phyloP scores from a whole-genome alignment of 2,797 vertebrate genomes.

The Spinus pinus region DNA sequence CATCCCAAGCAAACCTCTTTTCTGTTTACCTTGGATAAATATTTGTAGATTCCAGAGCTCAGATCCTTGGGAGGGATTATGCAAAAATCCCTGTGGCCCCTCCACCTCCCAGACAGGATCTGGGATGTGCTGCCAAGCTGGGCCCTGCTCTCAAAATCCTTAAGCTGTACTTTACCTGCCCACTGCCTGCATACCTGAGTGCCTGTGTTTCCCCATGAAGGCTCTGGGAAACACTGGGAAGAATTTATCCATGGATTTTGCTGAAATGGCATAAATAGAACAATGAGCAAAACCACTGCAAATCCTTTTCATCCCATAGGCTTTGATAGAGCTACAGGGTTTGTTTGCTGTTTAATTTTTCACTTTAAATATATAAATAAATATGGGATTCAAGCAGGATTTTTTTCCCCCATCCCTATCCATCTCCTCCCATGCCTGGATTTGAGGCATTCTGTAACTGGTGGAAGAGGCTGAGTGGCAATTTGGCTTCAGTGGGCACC shows the following conservation, averaged over 20 bases:
- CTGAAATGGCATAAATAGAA: neutral
- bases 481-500: neutral
- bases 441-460: neutral
- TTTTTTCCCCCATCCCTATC: accelerated
- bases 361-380: neutral
- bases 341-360: conserved; percentile 25
- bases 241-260: neutral
- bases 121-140: neutral
- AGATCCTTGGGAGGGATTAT: neutral
- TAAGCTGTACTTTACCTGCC: neutral
- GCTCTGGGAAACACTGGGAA: neutral
- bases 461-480: neutral
- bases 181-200: neutral
- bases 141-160: neutral
- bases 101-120: neutral
- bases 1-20: neutral
- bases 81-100: neutral
- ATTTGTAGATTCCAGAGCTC: conserved; percentile 13
- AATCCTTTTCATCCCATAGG: conserved; percentile 13
- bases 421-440: neutral
- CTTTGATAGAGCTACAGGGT: neutral
- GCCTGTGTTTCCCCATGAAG: neutral
- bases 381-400: neutral
- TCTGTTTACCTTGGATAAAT: conserved; percentile 29
- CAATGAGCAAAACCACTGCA: neutral